Evolutionary conservation across 2,113 vertebrate species (phyloP), one percentile per base, ranked within the genome.

Genomic region (Todiramphus chloris): DNA sequence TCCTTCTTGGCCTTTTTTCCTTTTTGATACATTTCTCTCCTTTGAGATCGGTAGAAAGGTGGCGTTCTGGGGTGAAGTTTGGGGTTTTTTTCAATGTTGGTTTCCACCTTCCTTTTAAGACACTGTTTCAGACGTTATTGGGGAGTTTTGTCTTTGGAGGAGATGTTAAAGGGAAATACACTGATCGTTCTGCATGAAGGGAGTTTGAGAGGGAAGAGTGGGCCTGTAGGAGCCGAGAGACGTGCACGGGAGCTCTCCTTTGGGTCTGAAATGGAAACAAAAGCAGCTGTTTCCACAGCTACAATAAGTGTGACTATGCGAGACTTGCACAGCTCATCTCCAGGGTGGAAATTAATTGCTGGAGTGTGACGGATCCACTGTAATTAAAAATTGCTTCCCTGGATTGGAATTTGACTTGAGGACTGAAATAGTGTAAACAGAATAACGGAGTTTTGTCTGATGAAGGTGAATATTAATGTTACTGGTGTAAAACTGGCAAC

Each of bases 51-150:
- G n/a, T 53, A 31, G 2, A 28, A 27, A 59, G 33, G 69, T 74
- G 31, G 10, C 11, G 23, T 62, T 66, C n/a, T 31, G 21, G 23
- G 7, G 0, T n/a, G 33, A 44, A 72, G 6, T n/a, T 82, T 55
- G 44, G 2, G 10, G 10, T 41, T 43, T 68, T 50, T 50, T 73
- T 59, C 13, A 17, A 0, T 27, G 9, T 78, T 77, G 16, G 4
- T 21, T 73, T 81, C 16, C 81, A 28, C 11, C 2, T 59, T 56
- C 28, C 37, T 41, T n/a, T 73, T 70, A 48, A 39, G 48, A 6
- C 0, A 9, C 6, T 3, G 16, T 30, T 81, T 78, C 37, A 53
- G 16, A 7, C 9, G 2, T 50, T 59, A 1, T 1, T 50, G 37
- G 21, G 23, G 46, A 74, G 16, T 39, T 81, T 2, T 48, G 24